Evolutionary conservation across 2,113 vertebrate species (phyloP).

Genomic region (Ardeotis arabs): DNA sequence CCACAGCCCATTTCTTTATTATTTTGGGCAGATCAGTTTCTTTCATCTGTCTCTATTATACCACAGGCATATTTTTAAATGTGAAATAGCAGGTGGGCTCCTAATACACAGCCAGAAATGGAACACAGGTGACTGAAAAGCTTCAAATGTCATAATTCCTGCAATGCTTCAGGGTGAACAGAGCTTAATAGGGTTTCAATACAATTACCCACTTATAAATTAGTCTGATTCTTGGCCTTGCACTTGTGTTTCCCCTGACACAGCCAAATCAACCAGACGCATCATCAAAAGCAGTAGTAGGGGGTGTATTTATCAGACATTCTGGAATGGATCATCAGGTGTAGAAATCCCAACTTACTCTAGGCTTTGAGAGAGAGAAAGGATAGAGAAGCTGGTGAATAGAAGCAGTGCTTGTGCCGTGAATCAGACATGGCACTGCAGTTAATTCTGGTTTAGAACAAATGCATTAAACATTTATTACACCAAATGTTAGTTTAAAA

Average conservation of each 20-base stretch:
- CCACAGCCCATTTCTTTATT: not conserved
- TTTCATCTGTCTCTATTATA: not conserved
- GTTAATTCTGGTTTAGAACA: constrained; percentile 44
- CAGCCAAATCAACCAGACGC: not conserved
- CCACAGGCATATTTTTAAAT: not conserved
- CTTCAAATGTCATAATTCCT: constrained; percentile 26
- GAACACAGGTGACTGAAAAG: not conserved
- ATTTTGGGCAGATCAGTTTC: not conserved
- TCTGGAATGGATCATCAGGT: constrained; percentile 57
- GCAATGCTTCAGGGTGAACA: constrained; percentile 29
- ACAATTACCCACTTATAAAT: constrained; percentile 48
- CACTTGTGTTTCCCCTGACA: constrained; percentile 10
- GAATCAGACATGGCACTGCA: not conserved
- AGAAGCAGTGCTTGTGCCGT: not conserved
- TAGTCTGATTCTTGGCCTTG: constrained; percentile 21
- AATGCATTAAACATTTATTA: constrained; percentile 57
- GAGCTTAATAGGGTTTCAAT: constrained; percentile 38
- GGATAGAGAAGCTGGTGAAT: not conserved
- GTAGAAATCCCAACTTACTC: constrained; percentile 35
- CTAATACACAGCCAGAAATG: not conserved
- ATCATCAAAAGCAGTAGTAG: constrained; percentile 45
- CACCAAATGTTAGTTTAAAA: constrained; percentile 61
- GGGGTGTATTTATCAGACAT: constrained; percentile 44
- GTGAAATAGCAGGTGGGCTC: not conserved
- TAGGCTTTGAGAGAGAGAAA: constrained; percentile 13